These are phyloP conservation scores for Rhinoraja longicauda DNA, from an alignment of 2,797 vertebrate species.

Conservation along the genomic window DNA sequence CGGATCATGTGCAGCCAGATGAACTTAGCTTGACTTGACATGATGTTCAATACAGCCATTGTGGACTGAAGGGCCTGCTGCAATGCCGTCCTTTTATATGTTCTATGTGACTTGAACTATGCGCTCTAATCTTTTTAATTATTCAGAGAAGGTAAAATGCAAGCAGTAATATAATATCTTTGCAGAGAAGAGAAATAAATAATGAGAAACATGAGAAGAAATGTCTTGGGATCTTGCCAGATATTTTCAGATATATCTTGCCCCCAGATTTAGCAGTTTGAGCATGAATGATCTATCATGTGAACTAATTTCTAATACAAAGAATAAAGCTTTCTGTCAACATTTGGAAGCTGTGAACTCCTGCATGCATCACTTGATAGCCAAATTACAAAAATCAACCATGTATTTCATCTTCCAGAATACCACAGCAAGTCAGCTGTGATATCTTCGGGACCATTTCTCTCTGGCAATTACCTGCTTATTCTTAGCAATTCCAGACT, in stretches of 20 bases:
- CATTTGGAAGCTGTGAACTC: not conserved
- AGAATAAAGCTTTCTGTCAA: not conserved
- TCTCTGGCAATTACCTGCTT: constrained; percentile 10
- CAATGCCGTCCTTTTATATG: no score
- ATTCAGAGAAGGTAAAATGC: no score
- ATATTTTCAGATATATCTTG: not conserved
- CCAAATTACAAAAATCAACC: not conserved
- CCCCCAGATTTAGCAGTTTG: not conserved
- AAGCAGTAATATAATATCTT: not conserved
- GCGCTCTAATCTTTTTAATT: no score
- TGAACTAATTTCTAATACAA: not conserved
- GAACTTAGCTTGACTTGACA: no score
- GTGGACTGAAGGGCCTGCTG: no score
- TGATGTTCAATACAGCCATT: no score
- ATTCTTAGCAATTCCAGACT: not conserved
- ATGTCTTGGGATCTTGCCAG: not conserved
- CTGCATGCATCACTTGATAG: not conserved
- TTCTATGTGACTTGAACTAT: no score
- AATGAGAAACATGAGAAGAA: not conserved
- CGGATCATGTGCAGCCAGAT: no score
- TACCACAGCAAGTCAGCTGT: not conserved
- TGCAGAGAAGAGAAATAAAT: not conserved
- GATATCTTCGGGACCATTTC: not conserved
- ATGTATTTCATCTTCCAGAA: not conserved
- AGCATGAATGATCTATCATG: not conserved